Percentiles rank a stretch among this genome's conserved stretches.
Evolutionary conservation across 2,113 vertebrate species (phyloP).

Genomic region (Myotis lucifugus): DNA sequence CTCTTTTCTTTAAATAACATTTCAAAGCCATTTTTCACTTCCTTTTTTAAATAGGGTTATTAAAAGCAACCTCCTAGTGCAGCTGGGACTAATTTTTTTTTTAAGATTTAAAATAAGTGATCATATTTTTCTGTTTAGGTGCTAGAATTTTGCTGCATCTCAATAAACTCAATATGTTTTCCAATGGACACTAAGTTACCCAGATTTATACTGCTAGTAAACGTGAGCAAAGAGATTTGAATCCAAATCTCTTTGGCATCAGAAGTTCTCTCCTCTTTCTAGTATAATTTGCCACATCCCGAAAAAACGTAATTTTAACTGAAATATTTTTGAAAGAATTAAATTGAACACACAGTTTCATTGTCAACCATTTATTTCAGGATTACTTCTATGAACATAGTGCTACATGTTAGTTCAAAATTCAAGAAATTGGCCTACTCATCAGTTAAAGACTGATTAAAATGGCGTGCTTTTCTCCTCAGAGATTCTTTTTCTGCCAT

Average conservation of each 20-base stretch:
- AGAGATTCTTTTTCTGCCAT: not conserved
- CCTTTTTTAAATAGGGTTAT: not conserved
- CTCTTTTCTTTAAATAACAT: not conserved
- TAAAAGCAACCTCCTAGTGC: not conserved
- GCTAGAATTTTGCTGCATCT: not conserved
- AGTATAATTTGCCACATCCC: not conserved
- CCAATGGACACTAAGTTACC: not conserved
- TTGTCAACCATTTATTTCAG: not conserved
- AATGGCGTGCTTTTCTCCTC: not conserved
- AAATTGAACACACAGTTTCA: not conserved
- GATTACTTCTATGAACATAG: not conserved
- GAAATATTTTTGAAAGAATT: not conserved
- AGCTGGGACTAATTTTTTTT: not conserved
- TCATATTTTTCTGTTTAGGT: constrained; percentile 19
- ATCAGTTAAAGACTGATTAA: not conserved
- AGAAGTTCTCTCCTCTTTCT: not conserved
- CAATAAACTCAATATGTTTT: not conserved
- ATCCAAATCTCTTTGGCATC: not conserved
- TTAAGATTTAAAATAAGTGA: not conserved
- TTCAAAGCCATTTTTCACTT: constrained; percentile 8
- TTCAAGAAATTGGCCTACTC: not conserved
- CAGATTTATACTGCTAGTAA: not conserved
- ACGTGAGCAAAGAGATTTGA: not conserved
- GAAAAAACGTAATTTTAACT: not conserved
- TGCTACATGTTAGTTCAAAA: not conserved